Conservation (phyloP, 2,888 invertebrate species). For the Heliconius hortense region DNA sequence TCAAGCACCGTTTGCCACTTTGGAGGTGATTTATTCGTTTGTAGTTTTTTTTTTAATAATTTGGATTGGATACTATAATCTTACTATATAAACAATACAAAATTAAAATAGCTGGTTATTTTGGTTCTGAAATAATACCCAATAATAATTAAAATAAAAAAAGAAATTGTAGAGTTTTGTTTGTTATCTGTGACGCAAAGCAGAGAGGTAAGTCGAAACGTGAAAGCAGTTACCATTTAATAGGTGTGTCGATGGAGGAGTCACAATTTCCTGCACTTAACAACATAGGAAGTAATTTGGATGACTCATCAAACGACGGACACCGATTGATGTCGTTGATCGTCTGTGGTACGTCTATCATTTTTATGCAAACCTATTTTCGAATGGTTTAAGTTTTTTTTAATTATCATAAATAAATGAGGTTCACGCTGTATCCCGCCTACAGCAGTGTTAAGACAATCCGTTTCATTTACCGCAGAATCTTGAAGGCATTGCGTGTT, state of each 20-base stretch:
- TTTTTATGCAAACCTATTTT: slow-evolving; percentile 49
- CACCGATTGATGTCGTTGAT: slow-evolving; percentile 65
- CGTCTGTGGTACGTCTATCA: slow-evolving; percentile 62
- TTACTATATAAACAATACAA: no score
- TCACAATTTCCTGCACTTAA: slow-evolving; percentile 83
- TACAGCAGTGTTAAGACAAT: no score
- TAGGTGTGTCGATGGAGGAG: slow-evolving; percentile 76
- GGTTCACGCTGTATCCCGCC: no score
- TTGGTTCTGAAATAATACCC: no score
- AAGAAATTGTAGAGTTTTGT: slow-evolving; percentile 8
- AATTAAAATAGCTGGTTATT: not conserved
- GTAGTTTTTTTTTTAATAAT: slow-evolving; percentile 50
- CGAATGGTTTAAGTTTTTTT: not conserved
- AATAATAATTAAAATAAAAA: not conserved
- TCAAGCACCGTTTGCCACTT: slow-evolving; percentile 71
- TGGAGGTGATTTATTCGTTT: slow-evolving; percentile 67
- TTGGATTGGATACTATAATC: not conserved
- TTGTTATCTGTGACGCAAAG: slow-evolving; percentile 6
- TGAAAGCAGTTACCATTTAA: slow-evolving; percentile 65
- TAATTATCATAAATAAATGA: not conserved
- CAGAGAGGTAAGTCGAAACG: slow-evolving; percentile 35
- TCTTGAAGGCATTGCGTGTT: no score
- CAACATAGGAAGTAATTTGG: slow-evolving; percentile 80
- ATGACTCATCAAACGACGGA: slow-evolving; percentile 79
- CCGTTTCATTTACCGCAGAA: no score